phyloP scores from a whole-genome alignment of 2,888 invertebrate species.

The Panzeria rudis region DNA sequence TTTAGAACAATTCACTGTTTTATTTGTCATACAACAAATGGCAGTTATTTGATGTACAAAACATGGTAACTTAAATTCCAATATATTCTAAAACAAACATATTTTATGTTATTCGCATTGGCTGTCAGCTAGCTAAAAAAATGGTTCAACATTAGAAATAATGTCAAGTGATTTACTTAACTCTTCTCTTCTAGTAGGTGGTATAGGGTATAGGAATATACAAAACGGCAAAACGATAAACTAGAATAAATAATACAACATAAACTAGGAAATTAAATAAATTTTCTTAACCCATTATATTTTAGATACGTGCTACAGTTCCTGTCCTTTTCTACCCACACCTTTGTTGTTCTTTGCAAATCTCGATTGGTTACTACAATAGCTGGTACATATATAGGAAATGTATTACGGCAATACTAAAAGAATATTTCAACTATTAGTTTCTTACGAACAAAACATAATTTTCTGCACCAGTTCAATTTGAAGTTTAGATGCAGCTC shows the following conservation, averaged over 20 bases:
- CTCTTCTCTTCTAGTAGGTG: too few relatives aligned
- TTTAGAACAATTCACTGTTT: too few relatives aligned
- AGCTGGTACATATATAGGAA: neutral
- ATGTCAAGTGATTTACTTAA: too few relatives aligned
- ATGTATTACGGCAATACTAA: neutral
- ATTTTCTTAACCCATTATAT: conserved; percentile 63
- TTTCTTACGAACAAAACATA: conserved; percentile 51
- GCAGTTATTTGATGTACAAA: too few relatives aligned
- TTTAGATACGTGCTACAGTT: too few relatives aligned
- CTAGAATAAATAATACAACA: conserved; percentile 17
- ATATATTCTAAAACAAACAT: too few relatives aligned
- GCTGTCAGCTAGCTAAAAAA: too few relatives aligned
- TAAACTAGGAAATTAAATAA: conserved; percentile 55
- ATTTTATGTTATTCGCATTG: too few relatives aligned
- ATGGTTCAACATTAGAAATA: too few relatives aligned
- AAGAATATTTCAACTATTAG: conserved; percentile 29
- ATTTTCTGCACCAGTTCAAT: conserved; percentile 60
- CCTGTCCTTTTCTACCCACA: conserved; percentile 2
- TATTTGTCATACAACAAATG: too few relatives aligned
- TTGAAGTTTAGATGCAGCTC: conserved; percentile 41
- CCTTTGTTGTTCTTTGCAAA: neutral
- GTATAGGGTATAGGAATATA: neutral
- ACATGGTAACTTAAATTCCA: too few relatives aligned
- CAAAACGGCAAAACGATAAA: neutral
- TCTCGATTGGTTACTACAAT: neutral